Percentiles rank a stretch among this genome's conserved stretches.
phyloP scores from a whole-genome alignment of 2,797 vertebrate species.

The Girardinus metallicus region DNA sequence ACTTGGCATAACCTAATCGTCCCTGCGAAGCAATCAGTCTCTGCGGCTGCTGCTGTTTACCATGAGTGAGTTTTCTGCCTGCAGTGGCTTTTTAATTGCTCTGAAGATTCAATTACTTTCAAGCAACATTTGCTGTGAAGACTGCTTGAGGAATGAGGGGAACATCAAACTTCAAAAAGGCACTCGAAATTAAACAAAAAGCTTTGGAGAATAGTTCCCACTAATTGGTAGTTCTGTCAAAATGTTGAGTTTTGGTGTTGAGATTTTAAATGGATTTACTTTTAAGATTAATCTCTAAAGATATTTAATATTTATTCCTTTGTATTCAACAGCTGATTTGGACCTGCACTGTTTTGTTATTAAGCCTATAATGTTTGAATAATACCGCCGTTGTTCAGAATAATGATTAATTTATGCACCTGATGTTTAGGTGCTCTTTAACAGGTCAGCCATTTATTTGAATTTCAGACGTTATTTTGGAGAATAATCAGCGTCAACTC shows the following conservation, averaged over 20 bases:
- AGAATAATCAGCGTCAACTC: slow-evolving; percentile 11
- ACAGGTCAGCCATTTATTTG: slow-evolving; percentile 29
- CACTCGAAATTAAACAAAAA: not conserved
- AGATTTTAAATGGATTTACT: not conserved
- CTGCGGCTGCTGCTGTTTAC: slow-evolving; percentile 15
- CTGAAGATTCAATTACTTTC: slow-evolving; percentile 22
- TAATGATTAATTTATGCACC: slow-evolving; percentile 6
- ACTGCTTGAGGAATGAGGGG: slow-evolving; percentile 7
- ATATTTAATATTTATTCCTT: not conserved
- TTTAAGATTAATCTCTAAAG: not conserved
- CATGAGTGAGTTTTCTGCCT: slow-evolving; percentile 8
- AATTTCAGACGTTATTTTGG: not conserved
- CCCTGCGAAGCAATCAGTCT: slow-evolving; percentile 15
- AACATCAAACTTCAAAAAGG: slow-evolving; percentile 13
- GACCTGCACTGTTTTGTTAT: not conserved
- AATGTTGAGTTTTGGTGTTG: slow-evolving; percentile 1
- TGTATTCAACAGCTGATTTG: slow-evolving; percentile 7
- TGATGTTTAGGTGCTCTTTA: slow-evolving; percentile 19
- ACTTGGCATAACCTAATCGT: slow-evolving; percentile 10
- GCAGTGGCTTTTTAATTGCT: slow-evolving; percentile 30
- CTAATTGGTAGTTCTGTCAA: not conserved
- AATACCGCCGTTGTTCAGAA: not conserved
- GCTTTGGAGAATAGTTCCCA: not conserved
- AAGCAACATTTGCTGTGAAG: slow-evolving; percentile 20
- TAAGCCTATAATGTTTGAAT: not conserved